Percentiles rank a stretch among this genome's conserved stretches.
Evolutionary conservation across 2,797 vertebrate species (phyloP).

Genomic region (Crypturellus tataupa): DNA sequence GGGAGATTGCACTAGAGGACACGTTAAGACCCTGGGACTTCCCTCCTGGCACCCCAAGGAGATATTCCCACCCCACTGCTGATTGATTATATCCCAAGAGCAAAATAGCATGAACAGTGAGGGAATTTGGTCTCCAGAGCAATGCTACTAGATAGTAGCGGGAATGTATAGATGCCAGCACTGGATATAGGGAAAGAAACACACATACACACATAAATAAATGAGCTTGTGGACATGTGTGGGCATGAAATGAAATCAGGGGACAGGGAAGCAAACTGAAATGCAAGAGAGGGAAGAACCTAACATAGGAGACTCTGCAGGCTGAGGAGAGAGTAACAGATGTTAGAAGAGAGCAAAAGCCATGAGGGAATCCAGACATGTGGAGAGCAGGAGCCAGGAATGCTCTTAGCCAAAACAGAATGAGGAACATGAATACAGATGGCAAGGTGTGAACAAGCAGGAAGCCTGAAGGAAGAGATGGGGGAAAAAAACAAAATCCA

Average conservation of each 20-base stretch:
- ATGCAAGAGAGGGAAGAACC: neutral
- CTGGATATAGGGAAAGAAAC: neutral
- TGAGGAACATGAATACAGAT: neutral
- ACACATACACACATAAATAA: too few species aligned
- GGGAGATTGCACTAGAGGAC: neutral
- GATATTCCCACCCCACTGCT: neutral
- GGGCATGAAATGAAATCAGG: neutral
- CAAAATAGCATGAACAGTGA: neutral
- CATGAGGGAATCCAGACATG: neutral
- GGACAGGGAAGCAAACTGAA: neutral
- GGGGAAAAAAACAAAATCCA: neutral
- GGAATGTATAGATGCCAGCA: neutral
- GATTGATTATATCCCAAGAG: neutral
- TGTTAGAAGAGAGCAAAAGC: neutral
- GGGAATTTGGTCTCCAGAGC: neutral
- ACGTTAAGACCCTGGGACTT: neutral
- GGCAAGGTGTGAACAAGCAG: neutral
- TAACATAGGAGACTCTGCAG: neutral
- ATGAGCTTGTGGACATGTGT: too few species aligned
- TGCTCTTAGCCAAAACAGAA: neutral
- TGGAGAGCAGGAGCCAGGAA: neutral
- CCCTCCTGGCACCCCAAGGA: neutral
- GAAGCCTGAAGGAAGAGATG: neutral
- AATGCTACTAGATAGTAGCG: too few species aligned
- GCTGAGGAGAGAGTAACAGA: neutral